A percentile compares a stretch with the other conserved stretches of the same genome.
Conservation (phyloP, 2,797 vertebrate genomes). For the Danio choprae region DNA sequence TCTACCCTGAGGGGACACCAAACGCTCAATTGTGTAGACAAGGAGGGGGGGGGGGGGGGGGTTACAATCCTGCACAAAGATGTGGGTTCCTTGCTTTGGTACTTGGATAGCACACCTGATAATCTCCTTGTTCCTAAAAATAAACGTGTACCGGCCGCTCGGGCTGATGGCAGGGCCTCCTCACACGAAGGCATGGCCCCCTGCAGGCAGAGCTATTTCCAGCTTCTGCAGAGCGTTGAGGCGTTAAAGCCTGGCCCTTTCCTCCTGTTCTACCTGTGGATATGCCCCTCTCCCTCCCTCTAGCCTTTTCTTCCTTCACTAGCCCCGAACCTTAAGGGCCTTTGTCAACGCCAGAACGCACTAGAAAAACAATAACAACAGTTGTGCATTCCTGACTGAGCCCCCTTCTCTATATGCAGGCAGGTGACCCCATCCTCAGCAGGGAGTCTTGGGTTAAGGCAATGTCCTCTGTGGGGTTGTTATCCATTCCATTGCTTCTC, state of each 20-base stretch:
- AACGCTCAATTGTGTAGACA: neutral
- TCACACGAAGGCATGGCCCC: slow-evolving; percentile 36
- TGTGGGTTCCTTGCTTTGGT: neutral
- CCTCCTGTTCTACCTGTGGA: slow-evolving; percentile 58
- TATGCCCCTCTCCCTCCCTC: slow-evolving; percentile 33
- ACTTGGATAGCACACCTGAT: slow-evolving; percentile 60
- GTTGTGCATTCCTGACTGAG: slow-evolving; percentile 53
- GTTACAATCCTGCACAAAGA: neutral
- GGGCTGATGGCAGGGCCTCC: slow-evolving; percentile 66
- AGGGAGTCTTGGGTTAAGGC: slow-evolving; percentile 23
- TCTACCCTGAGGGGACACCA: slow-evolving; percentile 24
- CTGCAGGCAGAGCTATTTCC: slow-evolving; percentile 50
- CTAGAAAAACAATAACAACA: slow-evolving; percentile 60
- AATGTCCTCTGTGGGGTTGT: slow-evolving; percentile 19
- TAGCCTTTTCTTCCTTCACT: slow-evolving; percentile 38
- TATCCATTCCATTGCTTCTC: slow-evolving; percentile 24
- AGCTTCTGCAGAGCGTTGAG: slow-evolving; percentile 43
- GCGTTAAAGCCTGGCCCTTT: slow-evolving; percentile 47
- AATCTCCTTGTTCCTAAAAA: slow-evolving; percentile 79
- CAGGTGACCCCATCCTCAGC: slow-evolving; percentile 60
- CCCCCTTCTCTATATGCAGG: slow-evolving; percentile 34
- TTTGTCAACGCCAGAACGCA: slow-evolving; percentile 45
- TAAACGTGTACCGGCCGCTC: slow-evolving; percentile 72
- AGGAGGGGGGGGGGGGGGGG: neutral
- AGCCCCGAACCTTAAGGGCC: slow-evolving; percentile 34